phyloP scores from a whole-genome alignment of 2,113 vertebrate genomes.

The Tragulus kanchil region DNA sequence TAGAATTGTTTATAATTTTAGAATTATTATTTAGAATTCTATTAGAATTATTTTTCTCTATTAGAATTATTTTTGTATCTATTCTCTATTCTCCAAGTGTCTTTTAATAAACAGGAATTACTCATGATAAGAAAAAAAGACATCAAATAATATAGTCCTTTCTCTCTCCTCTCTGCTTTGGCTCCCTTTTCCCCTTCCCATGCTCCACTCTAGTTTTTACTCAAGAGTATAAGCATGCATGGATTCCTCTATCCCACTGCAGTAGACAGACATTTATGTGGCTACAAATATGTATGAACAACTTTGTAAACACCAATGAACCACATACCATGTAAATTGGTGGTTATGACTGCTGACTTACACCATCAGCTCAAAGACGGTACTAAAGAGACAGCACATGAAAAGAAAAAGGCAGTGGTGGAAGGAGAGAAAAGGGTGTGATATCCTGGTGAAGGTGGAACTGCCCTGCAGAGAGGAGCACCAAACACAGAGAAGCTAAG shows the following conservation, averaged over 20 bases:
- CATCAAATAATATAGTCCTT: background rate
- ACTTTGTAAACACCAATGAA: background rate
- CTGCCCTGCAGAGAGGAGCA: background rate
- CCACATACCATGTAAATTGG: background rate
- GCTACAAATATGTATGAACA: no score
- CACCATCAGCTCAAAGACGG: background rate
- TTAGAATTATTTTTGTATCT: background rate
- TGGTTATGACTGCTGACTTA: background rate
- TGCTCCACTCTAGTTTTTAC: background rate
- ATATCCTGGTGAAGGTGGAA: background rate
- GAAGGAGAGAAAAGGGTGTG: background rate
- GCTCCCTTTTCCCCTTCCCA: background rate
- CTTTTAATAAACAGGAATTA: conserved; percentile 28
- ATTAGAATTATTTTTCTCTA: background rate
- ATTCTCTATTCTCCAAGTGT: conserved; percentile 12
- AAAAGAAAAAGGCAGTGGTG: background rate
- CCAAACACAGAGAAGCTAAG: background rate
- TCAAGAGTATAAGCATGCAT: background rate
- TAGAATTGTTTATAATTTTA: background rate
- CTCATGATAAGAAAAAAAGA: background rate
- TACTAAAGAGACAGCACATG: background rate
- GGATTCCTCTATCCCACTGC: background rate
- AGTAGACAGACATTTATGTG: background rate
- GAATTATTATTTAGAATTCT: background rate
- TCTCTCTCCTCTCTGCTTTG: background rate